phyloP scores from a whole-genome alignment of 2,113 vertebrate species.

The Entelurus aequoreus region DNA sequence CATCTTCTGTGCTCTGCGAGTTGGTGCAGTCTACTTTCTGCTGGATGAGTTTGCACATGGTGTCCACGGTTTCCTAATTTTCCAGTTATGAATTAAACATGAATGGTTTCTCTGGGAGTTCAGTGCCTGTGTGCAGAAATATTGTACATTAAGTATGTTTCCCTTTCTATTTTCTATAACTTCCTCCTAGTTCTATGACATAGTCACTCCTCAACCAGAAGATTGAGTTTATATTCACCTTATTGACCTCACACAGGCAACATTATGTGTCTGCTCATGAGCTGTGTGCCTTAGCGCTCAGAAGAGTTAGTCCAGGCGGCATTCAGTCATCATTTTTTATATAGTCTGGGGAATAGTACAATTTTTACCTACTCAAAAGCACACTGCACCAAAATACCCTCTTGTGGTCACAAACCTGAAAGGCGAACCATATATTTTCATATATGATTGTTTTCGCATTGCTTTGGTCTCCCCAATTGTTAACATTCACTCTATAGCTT shows the following conservation, averaged over 20 bases:
- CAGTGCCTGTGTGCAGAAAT: background rate
- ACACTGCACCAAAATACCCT: conserved; percentile 46
- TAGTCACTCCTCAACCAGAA: background rate
- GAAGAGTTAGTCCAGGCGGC: conserved; percentile 20
- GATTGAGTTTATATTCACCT: conserved; percentile 11
- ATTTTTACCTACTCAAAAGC: conserved; percentile 18
- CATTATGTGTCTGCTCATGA: conserved; percentile 15
- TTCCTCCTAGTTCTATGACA: background rate
- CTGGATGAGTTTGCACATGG: conserved; percentile 13
- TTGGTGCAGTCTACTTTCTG: conserved; percentile 19
- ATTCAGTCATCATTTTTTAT: conserved; percentile 24
- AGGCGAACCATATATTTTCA: no score
- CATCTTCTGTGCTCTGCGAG: conserved; percentile 18
- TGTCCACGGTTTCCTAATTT: background rate
- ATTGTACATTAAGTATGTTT: background rate
- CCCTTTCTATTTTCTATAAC: background rate
- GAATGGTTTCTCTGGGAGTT: background rate
- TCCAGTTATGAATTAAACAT: background rate
- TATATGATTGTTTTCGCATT: background rate
- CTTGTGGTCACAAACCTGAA: conserved; percentile 42
- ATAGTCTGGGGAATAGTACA: conserved; percentile 23
- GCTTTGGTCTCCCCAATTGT: background rate
- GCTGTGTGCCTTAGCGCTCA: conserved; percentile 12
- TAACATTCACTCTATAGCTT: background rate
- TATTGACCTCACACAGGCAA: conserved; percentile 19